phyloP scores from a whole-genome alignment of 2,888 invertebrate genomes.

The Phytoseiulus persimilis region DNA sequence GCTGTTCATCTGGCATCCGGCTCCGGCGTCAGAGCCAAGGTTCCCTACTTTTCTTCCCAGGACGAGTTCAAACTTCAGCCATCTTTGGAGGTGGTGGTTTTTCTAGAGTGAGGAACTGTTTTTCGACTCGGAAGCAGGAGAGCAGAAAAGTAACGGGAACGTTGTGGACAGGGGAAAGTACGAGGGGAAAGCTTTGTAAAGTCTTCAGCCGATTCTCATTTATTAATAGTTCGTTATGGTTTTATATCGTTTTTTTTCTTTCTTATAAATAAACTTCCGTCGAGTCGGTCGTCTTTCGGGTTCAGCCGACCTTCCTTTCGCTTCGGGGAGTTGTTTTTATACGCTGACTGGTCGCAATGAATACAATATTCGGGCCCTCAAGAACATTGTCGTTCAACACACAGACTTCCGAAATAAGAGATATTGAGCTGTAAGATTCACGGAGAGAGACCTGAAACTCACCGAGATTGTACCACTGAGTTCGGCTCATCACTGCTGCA shows the following conservation, averaged over 20 bases:
- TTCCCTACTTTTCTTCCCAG: neutral
- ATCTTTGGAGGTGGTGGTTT: neutral
- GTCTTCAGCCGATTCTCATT: neutral
- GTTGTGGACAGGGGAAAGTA: neutral
- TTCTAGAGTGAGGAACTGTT: too few relatives aligned
- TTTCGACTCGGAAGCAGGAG: too few relatives aligned
- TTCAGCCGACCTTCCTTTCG: neutral
- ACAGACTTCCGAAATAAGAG: neutral
- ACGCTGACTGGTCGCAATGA: neutral
- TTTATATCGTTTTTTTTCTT: neutral
- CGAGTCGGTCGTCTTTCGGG: neutral
- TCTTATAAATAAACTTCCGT: neutral
- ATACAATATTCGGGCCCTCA: neutral
- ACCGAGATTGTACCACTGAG: too few relatives aligned
- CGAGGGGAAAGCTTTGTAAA: neutral
- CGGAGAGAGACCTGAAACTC: neutral
- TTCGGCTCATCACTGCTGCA: neutral
- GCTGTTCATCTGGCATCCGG: too few relatives aligned
- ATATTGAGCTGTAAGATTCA: neutral
- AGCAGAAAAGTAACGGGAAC: neutral
- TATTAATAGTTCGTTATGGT: neutral
- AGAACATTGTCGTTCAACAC: neutral
- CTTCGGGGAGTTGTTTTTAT: neutral
- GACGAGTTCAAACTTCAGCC: neutral
- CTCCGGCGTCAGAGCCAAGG: too few relatives aligned